Percentiles rank a stretch among this genome's conserved stretches.
phyloP scores from a whole-genome alignment of 2,113 vertebrate genomes.

The Chloroceryle aenea region DNA sequence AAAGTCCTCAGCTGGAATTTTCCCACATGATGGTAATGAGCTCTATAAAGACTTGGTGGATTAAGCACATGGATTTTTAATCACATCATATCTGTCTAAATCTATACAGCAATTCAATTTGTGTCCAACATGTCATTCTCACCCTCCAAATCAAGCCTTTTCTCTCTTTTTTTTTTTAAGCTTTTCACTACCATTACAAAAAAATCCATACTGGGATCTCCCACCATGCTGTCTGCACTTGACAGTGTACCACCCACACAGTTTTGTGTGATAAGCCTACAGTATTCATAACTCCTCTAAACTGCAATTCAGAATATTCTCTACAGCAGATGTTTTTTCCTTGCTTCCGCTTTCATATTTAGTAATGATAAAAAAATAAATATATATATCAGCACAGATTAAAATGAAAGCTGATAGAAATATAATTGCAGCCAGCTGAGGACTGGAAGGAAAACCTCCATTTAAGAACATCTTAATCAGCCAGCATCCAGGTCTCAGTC shows the following conservation, averaged over 20 bases:
- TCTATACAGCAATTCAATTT: not conserved
- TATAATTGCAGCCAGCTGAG: slow-evolving; percentile 38
- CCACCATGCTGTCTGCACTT: slow-evolving; percentile 39
- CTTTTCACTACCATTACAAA: not conserved
- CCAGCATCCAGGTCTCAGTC: not conserved
- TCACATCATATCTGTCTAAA: not conserved
- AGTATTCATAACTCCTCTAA: not conserved
- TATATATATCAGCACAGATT: not conserved
- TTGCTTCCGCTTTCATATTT: slow-evolving; percentile 43
- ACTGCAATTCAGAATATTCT: slow-evolving; percentile 18
- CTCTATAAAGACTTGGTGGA: not conserved
- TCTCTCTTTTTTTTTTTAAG: not conserved
- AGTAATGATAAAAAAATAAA: not conserved
- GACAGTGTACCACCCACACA: slow-evolving; percentile 8
- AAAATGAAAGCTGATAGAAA: slow-evolving; percentile 33
- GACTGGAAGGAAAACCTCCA: not conserved
- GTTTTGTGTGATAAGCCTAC: slow-evolving; percentile 29
- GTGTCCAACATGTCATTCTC: not conserved
- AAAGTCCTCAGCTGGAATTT: not conserved
- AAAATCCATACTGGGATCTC: not conserved
- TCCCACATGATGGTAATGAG: not conserved
- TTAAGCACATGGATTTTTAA: slow-evolving; percentile 13
- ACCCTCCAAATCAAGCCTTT: not conserved
- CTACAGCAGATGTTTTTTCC: slow-evolving; percentile 44
- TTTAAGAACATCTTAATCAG: not conserved